These are phyloP conservation scores for Drosophila leonis DNA, from an alignment of 2,888 invertebrate species.

Conservation along the genomic window DNA sequence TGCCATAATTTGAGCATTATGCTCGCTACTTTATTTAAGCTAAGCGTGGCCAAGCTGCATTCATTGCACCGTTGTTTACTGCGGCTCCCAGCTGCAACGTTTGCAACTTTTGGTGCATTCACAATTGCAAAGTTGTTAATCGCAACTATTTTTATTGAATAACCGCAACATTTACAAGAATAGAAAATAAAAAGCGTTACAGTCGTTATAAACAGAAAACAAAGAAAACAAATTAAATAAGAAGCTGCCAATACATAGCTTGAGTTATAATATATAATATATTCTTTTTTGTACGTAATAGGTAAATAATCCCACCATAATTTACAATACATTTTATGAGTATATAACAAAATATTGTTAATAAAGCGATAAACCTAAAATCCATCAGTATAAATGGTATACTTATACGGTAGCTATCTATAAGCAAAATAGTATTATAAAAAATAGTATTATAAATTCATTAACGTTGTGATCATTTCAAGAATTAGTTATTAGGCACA, in stretches of 20 bases:
- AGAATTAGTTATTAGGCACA: conserved; percentile 71
- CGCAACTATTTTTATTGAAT: conserved; percentile 5
- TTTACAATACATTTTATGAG: conserved; percentile 82
- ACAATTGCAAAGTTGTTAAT: conserved; percentile 45
- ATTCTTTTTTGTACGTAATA: conserved; percentile 66
- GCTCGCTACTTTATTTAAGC: conserved; percentile 41
- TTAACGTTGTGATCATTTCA: conserved; percentile 83
- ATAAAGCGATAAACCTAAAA: conserved; percentile 31
- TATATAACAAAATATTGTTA: conserved; percentile 56
- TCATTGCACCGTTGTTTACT: conserved; percentile 25
- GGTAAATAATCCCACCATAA: conserved; percentile 84
- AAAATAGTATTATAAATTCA: conserved; percentile 62
- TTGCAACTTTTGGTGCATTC: conserved; percentile 43
- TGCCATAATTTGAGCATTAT: conserved; percentile 59
- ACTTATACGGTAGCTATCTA: conserved; percentile 51
- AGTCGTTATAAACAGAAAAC: conserved; percentile 3
- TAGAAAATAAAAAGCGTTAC: conserved; percentile 2
- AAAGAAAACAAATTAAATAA: not conserved
- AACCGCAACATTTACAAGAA: conserved; percentile 10
- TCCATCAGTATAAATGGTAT: conserved; percentile 40
- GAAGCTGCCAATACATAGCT: conserved; percentile 42
- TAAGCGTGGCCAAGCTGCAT: conserved; percentile 13
- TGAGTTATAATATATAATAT: conserved; percentile 27
- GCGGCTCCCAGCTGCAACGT: conserved; percentile 28
- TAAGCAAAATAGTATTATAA: conserved; percentile 8